A percentile compares a stretch with the other conserved stretches of the same genome.
Conservation (phyloP, 2,888 invertebrate species). For the Portevinia maculata region DNA sequence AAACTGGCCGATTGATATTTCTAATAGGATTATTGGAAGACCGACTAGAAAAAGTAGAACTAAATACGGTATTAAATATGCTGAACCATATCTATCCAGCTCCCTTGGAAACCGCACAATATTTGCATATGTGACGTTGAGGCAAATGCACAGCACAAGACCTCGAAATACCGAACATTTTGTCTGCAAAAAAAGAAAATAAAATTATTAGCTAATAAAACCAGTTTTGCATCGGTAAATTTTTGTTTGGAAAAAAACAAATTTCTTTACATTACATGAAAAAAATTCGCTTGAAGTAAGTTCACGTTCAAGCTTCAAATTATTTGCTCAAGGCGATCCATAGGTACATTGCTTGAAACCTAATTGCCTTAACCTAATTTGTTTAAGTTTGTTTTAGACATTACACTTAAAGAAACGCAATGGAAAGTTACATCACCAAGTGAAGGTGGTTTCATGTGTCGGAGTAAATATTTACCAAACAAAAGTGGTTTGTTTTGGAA, state of each 20-base stretch:
- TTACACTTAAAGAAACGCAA: slow-evolving; percentile 14
- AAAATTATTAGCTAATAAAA: slow-evolving; percentile 35
- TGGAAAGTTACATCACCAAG: slow-evolving; percentile 36
- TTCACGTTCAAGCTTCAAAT: background rate
- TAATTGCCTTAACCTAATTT: slow-evolving; percentile 51
- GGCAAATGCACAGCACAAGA: slow-evolving; percentile 82
- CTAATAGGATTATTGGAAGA: slow-evolving; percentile 82
- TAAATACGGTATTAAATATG: slow-evolving; percentile 82
- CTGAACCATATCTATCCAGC: slow-evolving; percentile 82
- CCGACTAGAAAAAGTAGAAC: slow-evolving; percentile 82
- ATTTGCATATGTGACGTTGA: slow-evolving; percentile 82
- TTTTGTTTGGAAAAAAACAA: background rate
- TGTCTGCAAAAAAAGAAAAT: slow-evolving; percentile 79
- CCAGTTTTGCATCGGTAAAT: slow-evolving; percentile 24
- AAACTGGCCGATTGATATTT: slow-evolving; percentile 83
- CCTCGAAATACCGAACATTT: slow-evolving; percentile 83
- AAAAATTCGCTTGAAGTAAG: slow-evolving; percentile 5
- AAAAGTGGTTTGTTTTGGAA: slow-evolving; percentile 27
- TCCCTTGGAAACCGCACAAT: slow-evolving; percentile 83
- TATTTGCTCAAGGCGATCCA: slow-evolving; percentile 21
- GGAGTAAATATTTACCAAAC: slow-evolving; percentile 25
- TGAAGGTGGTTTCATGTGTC: slow-evolving; percentile 13
- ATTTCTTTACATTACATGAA: slow-evolving; percentile 1
- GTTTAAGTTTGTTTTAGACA: slow-evolving; percentile 11
- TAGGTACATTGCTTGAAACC: slow-evolving; percentile 23